Percentiles rank a stretch among this genome's conserved stretches.
Conservation (phyloP, 2,888 invertebrate genomes). For the Nysson spinosus region DNA sequence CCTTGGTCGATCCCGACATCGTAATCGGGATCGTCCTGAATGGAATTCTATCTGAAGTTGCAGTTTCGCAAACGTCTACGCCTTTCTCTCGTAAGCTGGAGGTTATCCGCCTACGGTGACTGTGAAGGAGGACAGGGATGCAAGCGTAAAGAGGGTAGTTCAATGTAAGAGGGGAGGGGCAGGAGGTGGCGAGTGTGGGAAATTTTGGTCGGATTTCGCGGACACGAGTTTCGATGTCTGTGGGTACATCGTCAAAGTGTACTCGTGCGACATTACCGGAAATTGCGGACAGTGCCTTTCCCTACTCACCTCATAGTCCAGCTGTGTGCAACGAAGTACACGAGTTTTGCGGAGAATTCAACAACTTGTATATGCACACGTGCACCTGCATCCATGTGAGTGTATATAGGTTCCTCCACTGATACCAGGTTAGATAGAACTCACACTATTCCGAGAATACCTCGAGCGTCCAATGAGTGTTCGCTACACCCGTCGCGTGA, state of each 20-base stretch:
- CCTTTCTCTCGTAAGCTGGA: conserved; percentile 51
- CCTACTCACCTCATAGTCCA: conserved; percentile 22
- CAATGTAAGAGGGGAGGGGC: neutral
- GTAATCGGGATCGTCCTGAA: conserved; percentile 16
- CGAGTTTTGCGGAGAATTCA: conserved; percentile 52
- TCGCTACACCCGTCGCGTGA: conserved; percentile 20
- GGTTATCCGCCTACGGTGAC: conserved; percentile 15
- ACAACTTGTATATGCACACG: conserved; percentile 32
- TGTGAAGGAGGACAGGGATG: conserved; percentile 15
- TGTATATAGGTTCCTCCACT: too few species aligned
- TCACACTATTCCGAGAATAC: conserved; percentile 16
- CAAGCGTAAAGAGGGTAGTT: neutral
- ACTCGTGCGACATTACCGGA: conserved; percentile 53
- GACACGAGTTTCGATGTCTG: conserved; percentile 47
- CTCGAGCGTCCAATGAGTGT: conserved; percentile 12
- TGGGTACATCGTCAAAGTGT: conserved; percentile 44
- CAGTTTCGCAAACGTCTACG: conserved; percentile 46
- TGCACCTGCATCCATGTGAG: neutral
- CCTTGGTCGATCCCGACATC: conserved; percentile 24
- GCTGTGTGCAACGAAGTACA: conserved; percentile 38
- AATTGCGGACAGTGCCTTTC: conserved; percentile 52
- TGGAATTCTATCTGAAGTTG: conserved; percentile 43
- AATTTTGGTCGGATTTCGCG: conserved; percentile 43
- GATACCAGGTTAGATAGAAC: neutral
- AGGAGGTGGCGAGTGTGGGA: neutral